Conservation (phyloP, 2,113 vertebrate genomes). For the Eidolon helvum region DNA sequence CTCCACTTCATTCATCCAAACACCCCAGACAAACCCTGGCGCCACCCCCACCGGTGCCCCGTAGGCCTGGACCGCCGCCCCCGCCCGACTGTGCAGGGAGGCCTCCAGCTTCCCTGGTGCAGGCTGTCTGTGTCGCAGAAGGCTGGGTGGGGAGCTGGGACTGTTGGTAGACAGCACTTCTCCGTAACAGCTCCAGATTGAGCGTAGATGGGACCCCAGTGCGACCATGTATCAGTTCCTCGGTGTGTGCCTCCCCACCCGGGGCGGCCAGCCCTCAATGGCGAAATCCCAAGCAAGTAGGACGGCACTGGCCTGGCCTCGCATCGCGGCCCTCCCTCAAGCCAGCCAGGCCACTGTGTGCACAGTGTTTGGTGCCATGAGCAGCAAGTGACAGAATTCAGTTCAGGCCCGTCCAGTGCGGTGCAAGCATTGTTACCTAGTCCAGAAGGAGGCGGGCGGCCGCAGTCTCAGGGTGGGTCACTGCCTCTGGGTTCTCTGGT, state of each 20-base stretch:
- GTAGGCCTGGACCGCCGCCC: not conserved
- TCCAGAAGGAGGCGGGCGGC: not conserved
- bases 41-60: too few species aligned
- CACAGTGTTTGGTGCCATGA: not conserved
- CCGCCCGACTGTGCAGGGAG: too few species aligned
- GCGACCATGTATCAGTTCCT: not conserved
- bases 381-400: not conserved
- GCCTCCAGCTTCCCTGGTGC: not conserved
- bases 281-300: not conserved
- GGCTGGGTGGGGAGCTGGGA: not conserved
- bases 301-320: not conserved
- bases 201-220: too few species aligned
- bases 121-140: not conserved
- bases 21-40: not conserved
- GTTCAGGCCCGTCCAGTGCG: not conserved
- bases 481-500: not conserved
- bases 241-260: not conserved
- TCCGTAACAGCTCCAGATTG: not conserved
- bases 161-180: not conserved
- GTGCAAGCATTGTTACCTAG: not conserved
- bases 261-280: not conserved
- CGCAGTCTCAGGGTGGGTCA: not conserved
- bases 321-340: not conserved
- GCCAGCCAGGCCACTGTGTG: not conserved
- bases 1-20: not conserved